Base-by-base conservation (phyloP, 2,888 invertebrate genomes). In the Notocelia uddmanniana region DNA sequence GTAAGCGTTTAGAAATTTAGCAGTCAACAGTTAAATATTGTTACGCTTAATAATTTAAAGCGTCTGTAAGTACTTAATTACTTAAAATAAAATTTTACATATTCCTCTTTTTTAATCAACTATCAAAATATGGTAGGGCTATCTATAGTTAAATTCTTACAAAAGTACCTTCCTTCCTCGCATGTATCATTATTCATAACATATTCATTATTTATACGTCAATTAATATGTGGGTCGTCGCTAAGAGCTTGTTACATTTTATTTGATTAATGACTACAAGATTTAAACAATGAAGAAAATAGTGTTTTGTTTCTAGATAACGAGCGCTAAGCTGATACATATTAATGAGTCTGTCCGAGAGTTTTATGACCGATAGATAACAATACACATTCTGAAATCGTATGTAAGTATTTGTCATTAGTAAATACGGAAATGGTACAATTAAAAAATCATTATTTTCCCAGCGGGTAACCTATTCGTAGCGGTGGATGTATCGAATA, bases 241-340 rank as follows among this genome's bases (percentile, higher is more conserved):
- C 74, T 76, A 76, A 77, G 78, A 76, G 76, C 77, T 81, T 79
- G 78, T 77, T 78, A 77, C 78, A 76, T 77, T 66, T 74, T 64
- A 80, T 54, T 64, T 89, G 89, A 90, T 90, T 89, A 89, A 89
- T 90, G 87, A 85, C 77, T 76, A 73, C 77, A 81, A 82, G 76
- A 78, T 82, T 84, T 78, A 80, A 82, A 86, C 83, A 84, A 83
- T 81, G 80, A 85, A 85, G 86, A 80, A 82, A 86, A 84, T 83
- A 81, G 83, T 85, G 85, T 88, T 88, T 89, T 89, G 86, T 88
- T 87, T 83, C 82, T 77, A 83, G 86, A 86, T 89, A 90, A 89
- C 87, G 86, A 89, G 87, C 88, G 87, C 85, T 88, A 86, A 88
- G 83, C 84, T 85, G 83, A 84, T 85, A 86, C 85, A 89, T 89